Percentiles rank a stretch among this genome's conserved stretches.
Conservation (phyloP, 2,797 vertebrate genomes). For the Ctenopoma multispine region DNA sequence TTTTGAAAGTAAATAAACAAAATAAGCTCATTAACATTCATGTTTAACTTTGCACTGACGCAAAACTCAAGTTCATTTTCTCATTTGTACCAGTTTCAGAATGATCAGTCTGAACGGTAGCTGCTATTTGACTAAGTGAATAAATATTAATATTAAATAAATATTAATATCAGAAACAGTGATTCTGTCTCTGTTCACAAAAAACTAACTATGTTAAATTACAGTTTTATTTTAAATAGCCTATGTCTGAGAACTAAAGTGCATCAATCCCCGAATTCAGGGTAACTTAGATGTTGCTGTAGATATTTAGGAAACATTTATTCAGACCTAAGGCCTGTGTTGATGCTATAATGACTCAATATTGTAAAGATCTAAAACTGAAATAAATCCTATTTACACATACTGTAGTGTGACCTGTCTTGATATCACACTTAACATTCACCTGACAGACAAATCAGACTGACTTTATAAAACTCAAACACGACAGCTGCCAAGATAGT, state of each 20-base stretch:
- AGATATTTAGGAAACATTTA: too few relatives aligned
- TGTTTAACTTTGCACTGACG: conserved; percentile 10
- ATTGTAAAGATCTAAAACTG: too few relatives aligned
- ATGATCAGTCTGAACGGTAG: neutral
- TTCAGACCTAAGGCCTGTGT: too few relatives aligned
- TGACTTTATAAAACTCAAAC: too few relatives aligned
- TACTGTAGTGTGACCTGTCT: too few relatives aligned
- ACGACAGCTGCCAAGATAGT: too few relatives aligned
- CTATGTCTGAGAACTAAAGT: neutral
- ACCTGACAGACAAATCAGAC: too few relatives aligned
- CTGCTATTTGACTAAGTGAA: neutral
- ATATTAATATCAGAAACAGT: neutral
- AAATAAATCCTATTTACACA: too few relatives aligned
- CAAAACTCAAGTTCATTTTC: neutral
- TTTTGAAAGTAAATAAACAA: neutral
- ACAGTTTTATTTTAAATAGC: neutral
- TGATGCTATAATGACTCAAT: too few relatives aligned
- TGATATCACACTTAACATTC: too few relatives aligned
- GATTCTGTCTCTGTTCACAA: neutral
- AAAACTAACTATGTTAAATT: too few relatives aligned
- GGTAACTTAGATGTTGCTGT: too few relatives aligned
- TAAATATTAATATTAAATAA: conserved; percentile 6
- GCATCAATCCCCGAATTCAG: neutral
- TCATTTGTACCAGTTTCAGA: neutral
- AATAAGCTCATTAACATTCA: neutral